Evolutionary conservation across 2,888 invertebrate species (phyloP).

Genomic region (Muschampia plurimacula): DNA sequence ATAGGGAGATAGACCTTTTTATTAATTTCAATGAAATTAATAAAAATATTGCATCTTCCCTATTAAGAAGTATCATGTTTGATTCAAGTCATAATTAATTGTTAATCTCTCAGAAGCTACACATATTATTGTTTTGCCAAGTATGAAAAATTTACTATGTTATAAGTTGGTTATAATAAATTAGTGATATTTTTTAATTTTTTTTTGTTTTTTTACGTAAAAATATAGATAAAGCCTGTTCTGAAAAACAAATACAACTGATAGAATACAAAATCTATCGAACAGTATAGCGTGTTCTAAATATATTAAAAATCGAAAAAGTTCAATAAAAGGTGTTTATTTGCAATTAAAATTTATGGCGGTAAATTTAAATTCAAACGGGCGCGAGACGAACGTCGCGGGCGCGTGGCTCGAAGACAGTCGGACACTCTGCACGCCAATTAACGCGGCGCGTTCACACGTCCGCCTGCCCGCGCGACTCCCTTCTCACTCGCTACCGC

Average conservation of each 20-base stretch:
- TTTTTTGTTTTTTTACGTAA: background rate
- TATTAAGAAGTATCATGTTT: no score
- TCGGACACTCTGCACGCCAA: constrained; percentile 77
- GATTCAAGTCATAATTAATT: no score
- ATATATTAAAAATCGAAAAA: constrained; percentile 43
- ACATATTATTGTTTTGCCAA: no score
- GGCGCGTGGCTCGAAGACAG: constrained; percentile 70
- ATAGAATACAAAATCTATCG: constrained; percentile 4
- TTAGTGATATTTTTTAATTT: no score
- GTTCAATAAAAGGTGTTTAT: constrained; percentile 47
- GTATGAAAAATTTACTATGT: no score
- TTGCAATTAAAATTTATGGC: constrained; percentile 61
- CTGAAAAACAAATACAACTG: background rate
- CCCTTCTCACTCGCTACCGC: constrained; percentile 62
- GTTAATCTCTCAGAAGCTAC: no score
- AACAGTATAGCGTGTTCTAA: constrained; percentile 30
- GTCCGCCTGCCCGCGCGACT: constrained; percentile 58
- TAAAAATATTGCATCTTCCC: no score
- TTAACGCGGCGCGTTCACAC: constrained; percentile 81
- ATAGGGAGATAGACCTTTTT: no score
- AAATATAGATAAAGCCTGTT: background rate
- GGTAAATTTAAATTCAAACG: constrained; percentile 68
- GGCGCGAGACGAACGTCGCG: constrained; percentile 60
- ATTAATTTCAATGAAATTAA: no score
- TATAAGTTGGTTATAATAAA: no score